Base-by-base conservation (phyloP, 2,113 vertebrate genomes). In the Panurus biarmicus region DNA sequence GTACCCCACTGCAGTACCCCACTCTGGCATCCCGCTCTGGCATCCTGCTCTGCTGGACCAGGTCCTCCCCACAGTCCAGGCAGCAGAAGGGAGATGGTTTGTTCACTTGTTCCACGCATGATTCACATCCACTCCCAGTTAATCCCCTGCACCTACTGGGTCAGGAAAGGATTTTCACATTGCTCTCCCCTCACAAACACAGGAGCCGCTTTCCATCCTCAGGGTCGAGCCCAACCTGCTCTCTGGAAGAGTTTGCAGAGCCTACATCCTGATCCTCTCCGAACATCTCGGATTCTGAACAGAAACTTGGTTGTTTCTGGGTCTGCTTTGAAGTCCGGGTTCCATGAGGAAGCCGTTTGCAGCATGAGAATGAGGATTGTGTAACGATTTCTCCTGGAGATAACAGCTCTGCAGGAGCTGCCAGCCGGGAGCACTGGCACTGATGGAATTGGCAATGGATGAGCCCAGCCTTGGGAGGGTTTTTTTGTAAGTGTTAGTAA, bases 31-130 rank as follows among this genome's bases (percentile, higher is more conserved):
- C 36, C 48, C 1, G 0, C 56, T 7, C 16, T 7, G 22, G n/a
- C 44, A n/a, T 33, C 80, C 80, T 0, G 0, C n/a, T n/a, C 74
- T 7, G 22, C 58, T 0, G 0, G 35, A 14, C 5, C 47, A 23
- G 44, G 5, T n/a, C 8, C 83, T 33, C 4, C 54, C 76, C 20
- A 0, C 36, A 44, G 50, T 10, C 76, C 24, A 2, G 13, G 72
- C 76, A 73, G 83, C 18, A 66, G 36, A 28, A 31, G 0, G 1
- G 7, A 28, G 23, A 6, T 23, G 14, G 40, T 26, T 17, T 18
- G 21, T 33, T 56, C 54, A 26, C 38, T 56, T 40, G 10, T 9
- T 47, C 56, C 64, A 14, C 56, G 28, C 26, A 5, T 1, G 20
- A 65, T 25, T 60, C 67, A 4, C 51, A 4, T 12, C n/a, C 70